phyloP scores from a whole-genome alignment of 2,888 invertebrate genomes.

The Zygothrica quintamaculata region DNA sequence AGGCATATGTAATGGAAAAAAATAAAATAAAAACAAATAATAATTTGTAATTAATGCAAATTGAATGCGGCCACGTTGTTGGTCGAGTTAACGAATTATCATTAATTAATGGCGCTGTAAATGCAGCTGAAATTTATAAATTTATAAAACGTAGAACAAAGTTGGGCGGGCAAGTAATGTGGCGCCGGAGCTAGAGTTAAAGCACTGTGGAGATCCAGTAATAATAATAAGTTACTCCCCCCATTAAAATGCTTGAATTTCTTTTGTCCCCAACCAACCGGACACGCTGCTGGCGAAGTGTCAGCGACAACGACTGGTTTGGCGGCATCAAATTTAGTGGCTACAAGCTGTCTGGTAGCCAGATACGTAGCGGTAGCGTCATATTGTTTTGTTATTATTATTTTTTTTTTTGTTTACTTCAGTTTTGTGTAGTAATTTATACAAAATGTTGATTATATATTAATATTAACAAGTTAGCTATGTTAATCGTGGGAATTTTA shows the following conservation, averaged over 20 bases:
- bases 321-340: constrained; percentile 20
- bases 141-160: constrained; percentile 61
- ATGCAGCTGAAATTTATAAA: constrained; percentile 67
- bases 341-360: constrained; percentile 44
- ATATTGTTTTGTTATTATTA: constrained; percentile 25
- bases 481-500: constrained; percentile 66
- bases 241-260: constrained; percentile 52
- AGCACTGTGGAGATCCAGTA: constrained; percentile 1
- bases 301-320: constrained; percentile 69
- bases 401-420: constrained; percentile 45
- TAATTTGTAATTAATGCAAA: constrained; percentile 67
- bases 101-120: constrained; percentile 68
- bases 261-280: constrained; percentile 77
- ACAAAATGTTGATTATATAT: constrained; percentile 14
- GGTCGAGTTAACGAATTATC: constrained; percentile 42
- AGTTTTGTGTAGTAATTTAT: constrained; percentile 27
- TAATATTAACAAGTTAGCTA: constrained; percentile 28
- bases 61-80: constrained; percentile 58
- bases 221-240: constrained; percentile 40
- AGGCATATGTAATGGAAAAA: constrained; percentile 34
- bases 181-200: constrained; percentile 1
- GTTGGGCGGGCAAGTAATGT: constrained; percentile 44
- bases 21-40: constrained; percentile 6
- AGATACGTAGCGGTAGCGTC: constrained; percentile 29
- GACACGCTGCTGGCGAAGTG: constrained; percentile 46